These are phyloP conservation scores for Alligator mississippiensis DNA, from an alignment of 2,113 vertebrate genomes.

Conservation along the genomic window DNA sequence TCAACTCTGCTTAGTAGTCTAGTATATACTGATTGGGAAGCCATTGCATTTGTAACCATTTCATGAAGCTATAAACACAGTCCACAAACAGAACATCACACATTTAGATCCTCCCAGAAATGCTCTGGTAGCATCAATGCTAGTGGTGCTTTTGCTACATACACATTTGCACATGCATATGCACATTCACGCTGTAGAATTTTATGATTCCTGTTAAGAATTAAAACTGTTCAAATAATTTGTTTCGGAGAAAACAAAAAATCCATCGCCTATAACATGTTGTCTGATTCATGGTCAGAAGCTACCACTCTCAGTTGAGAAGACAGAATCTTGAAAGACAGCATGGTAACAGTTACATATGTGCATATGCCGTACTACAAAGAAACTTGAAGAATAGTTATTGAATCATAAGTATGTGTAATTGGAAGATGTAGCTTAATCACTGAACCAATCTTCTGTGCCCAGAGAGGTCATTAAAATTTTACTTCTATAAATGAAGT, in stretches of 20 bases:
- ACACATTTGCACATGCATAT: too few species aligned
- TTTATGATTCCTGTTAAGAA: background rate
- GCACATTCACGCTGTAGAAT: too few species aligned
- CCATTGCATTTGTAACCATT: background rate
- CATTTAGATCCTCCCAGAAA: background rate
- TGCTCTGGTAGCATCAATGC: background rate
- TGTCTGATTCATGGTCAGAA: background rate
- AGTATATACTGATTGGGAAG: background rate
- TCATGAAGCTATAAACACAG: background rate
- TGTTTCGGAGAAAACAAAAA: background rate
- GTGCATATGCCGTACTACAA: background rate
- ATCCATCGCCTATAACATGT: background rate
- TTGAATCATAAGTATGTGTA: background rate
- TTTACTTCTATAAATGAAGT: background rate
- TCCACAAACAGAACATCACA: background rate
- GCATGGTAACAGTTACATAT: background rate
- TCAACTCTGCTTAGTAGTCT: conserved; percentile 26
- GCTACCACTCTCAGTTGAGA: background rate
- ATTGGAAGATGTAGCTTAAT: background rate
- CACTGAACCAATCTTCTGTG: background rate
- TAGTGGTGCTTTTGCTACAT: background rate
- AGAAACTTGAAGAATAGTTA: background rate
- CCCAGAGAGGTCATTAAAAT: background rate
- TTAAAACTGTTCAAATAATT: background rate
- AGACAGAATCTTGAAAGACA: background rate